Evolutionary conservation across 2,113 vertebrate species (phyloP).

Genomic region (Empidonax alnorum): DNA sequence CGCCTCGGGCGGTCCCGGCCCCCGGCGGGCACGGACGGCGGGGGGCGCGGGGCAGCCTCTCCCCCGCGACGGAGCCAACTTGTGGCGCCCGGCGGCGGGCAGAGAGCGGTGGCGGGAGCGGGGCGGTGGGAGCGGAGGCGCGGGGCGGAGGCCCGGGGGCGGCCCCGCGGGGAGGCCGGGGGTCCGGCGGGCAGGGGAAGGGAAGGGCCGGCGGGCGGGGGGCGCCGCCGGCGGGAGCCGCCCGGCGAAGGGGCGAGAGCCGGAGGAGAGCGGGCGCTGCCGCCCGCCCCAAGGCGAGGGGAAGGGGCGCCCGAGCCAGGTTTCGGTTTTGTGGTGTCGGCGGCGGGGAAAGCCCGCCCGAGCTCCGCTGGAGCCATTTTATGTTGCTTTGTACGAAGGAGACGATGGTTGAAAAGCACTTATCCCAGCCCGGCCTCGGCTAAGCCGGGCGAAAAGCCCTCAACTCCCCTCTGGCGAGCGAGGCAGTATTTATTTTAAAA

Average conservation of each 20-base stretch:
- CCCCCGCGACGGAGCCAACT: no score
- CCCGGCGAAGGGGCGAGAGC: neutral
- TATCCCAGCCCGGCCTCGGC: conserved; percentile 54
- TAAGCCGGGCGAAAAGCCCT: neutral
- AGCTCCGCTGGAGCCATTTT: conserved; percentile 66
- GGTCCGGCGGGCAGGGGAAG: neutral
- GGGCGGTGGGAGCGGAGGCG: no score
- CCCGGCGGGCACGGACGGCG: no score
- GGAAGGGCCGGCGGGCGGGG: neutral
- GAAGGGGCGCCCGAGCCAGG: neutral
- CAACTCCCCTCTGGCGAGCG: neutral
- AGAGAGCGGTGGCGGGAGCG: no score
- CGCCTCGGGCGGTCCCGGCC: no score
- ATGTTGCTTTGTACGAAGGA: conserved; percentile 33
- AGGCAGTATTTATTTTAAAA: conserved; percentile 52
- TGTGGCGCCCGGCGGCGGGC: no score
- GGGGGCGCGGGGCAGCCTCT: no score
- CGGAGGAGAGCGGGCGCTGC: neutral
- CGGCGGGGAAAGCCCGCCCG: neutral
- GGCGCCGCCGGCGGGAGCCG: neutral
- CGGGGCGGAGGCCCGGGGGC: no score
- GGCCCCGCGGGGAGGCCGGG: neutral
- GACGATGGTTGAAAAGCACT: conserved; percentile 78
- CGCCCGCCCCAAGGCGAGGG: neutral
- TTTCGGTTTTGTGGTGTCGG: neutral